phyloP scores from a whole-genome alignment of 2,888 invertebrate genomes.

The Hesperia comma region DNA sequence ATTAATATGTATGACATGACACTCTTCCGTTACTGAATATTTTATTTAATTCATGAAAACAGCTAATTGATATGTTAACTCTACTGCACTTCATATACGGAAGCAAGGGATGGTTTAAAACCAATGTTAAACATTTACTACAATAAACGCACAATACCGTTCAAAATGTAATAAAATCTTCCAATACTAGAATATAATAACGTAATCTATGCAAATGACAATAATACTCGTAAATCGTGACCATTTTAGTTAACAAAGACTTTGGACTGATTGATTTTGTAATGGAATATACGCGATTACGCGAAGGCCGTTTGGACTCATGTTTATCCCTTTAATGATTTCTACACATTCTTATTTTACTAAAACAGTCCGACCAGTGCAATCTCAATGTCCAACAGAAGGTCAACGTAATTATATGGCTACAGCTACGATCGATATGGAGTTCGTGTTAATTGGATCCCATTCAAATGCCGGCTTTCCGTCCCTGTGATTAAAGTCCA shows the following conservation, averaged over 20 bases:
- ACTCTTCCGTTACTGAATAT: too few relatives aligned
- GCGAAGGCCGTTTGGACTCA: constrained; percentile 19
- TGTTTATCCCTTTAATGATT: constrained; percentile 10
- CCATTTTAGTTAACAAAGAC: constrained; percentile 26
- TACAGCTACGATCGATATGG: too few relatives aligned
- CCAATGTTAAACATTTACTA: not conserved
- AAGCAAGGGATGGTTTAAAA: too few relatives aligned
- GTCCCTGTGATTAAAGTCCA: too few relatives aligned
- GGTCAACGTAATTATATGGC: not conserved
- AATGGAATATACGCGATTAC: constrained; percentile 24
- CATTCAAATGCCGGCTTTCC: too few relatives aligned
- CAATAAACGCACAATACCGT: not conserved
- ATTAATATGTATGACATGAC: too few relatives aligned
- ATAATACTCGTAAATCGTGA: constrained; percentile 18
- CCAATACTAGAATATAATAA: constrained; percentile 14
- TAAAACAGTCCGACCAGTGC: constrained; percentile 11
- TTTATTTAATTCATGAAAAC: too few relatives aligned
- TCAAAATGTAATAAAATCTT: constrained; percentile 8
- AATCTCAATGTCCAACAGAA: not conserved
- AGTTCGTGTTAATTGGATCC: too few relatives aligned
- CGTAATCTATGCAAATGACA: constrained; percentile 25
- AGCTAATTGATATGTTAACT: too few relatives aligned
- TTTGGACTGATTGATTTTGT: constrained; percentile 19
- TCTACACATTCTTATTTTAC: constrained; percentile 30
- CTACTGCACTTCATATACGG: too few relatives aligned